phyloP scores from a whole-genome alignment of 2,797 vertebrate genomes.

The Enteromius unitaeniatus region DNA sequence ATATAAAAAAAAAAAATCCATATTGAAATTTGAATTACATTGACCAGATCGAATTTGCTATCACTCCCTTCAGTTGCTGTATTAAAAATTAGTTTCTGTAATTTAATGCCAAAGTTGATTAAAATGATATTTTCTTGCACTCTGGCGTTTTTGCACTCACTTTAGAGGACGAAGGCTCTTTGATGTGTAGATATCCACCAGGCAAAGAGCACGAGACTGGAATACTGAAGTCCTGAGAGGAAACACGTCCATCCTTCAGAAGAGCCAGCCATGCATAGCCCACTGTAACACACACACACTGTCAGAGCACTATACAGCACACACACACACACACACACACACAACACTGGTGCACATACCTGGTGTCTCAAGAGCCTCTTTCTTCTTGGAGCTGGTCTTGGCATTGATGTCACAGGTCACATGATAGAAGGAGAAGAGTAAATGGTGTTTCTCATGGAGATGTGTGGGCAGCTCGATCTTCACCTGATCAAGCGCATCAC shows the following conservation, averaged over 20 bases:
- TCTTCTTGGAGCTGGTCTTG: conserved; percentile 96
- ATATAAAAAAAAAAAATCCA: not conserved
- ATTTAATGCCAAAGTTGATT: not conserved
- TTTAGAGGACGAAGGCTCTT: conserved; percentile 88
- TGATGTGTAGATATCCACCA: conserved; percentile 87
- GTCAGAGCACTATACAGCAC: not conserved
- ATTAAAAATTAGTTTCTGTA: not conserved
- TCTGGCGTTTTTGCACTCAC: conserved; percentile 68
- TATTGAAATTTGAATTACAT: not conserved
- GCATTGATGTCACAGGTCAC: conserved; percentile 98
- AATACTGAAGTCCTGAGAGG: conserved; percentile 91
- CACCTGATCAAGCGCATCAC: conserved; percentile 77
- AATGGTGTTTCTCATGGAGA: conserved; percentile 96
- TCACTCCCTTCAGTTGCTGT: not conserved
- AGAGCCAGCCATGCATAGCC: conserved; percentile 96
- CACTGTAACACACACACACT: conserved; percentile 74
- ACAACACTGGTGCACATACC: conserved; percentile 74
- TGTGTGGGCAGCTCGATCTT: conserved; percentile 98
- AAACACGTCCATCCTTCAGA: conserved; percentile 87
- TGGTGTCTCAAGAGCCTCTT: conserved; percentile 94
- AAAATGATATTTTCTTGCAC: no score
- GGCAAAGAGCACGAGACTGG: conserved; percentile 88
- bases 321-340: not conserved
- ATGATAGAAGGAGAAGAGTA: conserved; percentile 98
- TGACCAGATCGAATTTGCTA: not conserved